Conservation (phyloP, 2,113 vertebrate species). For the Cromileptes altivelis region DNA sequence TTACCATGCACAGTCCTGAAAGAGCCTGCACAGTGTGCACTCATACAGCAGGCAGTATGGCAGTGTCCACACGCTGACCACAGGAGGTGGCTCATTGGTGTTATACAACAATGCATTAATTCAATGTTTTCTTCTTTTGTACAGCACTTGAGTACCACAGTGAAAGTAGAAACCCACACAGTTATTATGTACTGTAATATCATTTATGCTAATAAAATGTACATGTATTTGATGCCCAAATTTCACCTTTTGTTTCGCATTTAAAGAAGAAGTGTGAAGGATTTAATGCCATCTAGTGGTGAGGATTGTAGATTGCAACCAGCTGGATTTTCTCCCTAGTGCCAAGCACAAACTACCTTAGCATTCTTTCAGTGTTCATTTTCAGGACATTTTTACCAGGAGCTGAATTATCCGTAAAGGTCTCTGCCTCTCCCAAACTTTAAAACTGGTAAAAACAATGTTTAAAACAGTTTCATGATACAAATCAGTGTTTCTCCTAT, state of each 20-base stretch:
- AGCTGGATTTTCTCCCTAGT: no score
- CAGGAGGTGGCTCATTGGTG: neutral
- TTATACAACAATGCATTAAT: slow-evolving; percentile 11
- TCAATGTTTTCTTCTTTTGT: neutral
- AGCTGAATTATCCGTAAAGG: no score
- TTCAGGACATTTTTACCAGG: no score
- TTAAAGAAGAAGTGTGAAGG: no score
- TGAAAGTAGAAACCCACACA: neutral
- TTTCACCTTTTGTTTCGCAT: neutral
- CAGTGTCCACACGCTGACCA: neutral
- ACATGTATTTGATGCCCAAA: neutral
- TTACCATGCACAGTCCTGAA: slow-evolving; percentile 20
- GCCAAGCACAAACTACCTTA: no score
- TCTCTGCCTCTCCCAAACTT: no score
- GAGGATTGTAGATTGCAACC: no score
- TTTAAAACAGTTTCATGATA: no score
- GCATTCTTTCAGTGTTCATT: no score
- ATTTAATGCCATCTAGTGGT: no score
- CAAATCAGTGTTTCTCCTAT: no score
- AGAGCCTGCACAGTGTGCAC: slow-evolving; percentile 19
- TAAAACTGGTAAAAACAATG: no score
- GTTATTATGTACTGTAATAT: neutral
- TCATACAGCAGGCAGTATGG: slow-evolving; percentile 10
- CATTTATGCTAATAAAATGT: neutral
- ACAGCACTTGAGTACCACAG: neutral